Base-by-base conservation (phyloP, 2,888 invertebrate genomes). In the Heteromyza rotundicornis region DNA sequence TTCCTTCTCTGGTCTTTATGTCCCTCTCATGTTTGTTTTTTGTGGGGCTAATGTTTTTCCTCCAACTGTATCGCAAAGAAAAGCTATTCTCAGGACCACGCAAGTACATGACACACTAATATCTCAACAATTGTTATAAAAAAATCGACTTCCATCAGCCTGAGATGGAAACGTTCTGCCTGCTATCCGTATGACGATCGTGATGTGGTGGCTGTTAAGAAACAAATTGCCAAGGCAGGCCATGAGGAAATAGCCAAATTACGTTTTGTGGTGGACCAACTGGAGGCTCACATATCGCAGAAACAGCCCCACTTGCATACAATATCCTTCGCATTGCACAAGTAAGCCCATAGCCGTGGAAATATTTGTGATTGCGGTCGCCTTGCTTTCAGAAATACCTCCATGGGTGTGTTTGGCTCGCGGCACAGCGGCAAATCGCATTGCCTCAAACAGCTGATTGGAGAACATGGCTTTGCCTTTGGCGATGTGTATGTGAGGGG, bases 391-490 rank as follows among this genome's bases (percentile, higher is more conserved):
- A 79, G 79, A 50, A 68, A 72, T 44, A 92, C 92, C 81, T 92
- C 92, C 75, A 92, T 93, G 75, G 93, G 92, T 7, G 83, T 93
- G 27, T 84, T 92, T 59, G 92, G 93, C 0, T 88, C 92, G 0
- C 92, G 92, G 73, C 92, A 92, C 14, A 91, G 92, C 0, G 94
- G 93, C 0, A 94, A 94, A 81, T 92, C 92, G 0, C 89, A 90
- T 10, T 91, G 95, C 0, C 93, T 95, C 77, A 90, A 90, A 78
- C 92, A 94, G 89, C 82, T 95, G 68, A 92, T 94, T 64, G 94
- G 94, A 0, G 91, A 92, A 74, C 88, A 89, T 70, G 81, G 84
- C 2, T 86, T 91, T 27, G 87, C 90, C 0, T 86, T 86, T 63
- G 93, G 93, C 0, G 88, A 90, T 66, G 90, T 90, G 2, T 90